A percentile compares a stretch with the other conserved stretches of the same genome.
Conservation (phyloP, 2,797 vertebrate species). For the Xenops minutus region DNA sequence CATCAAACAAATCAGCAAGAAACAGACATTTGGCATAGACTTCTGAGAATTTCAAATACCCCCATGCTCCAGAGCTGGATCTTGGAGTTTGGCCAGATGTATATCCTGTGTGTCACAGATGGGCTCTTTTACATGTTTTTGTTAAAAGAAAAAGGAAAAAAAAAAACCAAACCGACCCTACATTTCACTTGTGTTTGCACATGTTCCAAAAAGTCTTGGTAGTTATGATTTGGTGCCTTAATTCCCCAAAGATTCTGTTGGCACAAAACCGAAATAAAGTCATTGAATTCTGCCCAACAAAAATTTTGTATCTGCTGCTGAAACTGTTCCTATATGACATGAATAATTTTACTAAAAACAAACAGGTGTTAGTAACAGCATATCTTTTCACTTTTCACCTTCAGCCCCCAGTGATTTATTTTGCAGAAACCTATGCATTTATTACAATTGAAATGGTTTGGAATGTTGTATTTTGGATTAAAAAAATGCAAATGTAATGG, state of each 20-base stretch:
- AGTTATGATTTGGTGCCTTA: not conserved
- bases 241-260: not conserved
- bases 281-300: not conserved
- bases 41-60: not conserved
- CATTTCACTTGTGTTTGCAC: not conserved
- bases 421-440: not conserved
- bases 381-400: not conserved
- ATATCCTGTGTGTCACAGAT: not conserved
- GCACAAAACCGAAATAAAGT: not conserved
- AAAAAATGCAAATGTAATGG: not conserved
- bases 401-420: not conserved
- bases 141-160: not conserved
- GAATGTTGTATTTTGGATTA: not conserved
- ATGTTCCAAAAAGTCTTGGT: not conserved
- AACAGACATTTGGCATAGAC: not conserved
- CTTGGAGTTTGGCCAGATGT: not conserved
- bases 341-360: slow-evolving; percentile 13
- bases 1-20: slow-evolving; percentile 4
- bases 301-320: not conserved
- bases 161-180: rapidly evolving
- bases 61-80: not conserved
- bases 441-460: not conserved
- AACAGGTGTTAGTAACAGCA: not conserved
- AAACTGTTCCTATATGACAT: not conserved
- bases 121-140: not conserved